Evolutionary conservation across 2,797 vertebrate species (phyloP).

Genomic region (Gila robusta): DNA sequence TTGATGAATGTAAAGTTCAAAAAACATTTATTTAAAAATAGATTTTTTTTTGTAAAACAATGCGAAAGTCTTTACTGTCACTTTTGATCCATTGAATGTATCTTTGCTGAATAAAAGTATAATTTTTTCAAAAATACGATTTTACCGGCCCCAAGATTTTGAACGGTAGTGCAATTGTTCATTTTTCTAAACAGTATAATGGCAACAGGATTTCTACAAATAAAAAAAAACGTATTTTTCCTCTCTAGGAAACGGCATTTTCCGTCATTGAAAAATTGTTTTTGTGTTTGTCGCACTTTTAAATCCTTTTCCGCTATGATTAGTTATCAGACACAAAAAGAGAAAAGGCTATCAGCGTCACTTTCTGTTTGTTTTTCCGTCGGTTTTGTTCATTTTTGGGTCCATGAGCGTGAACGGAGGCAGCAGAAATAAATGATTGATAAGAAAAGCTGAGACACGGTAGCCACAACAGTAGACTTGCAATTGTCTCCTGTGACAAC

Average conservation of each 20-base stretch:
- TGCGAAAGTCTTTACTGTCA: not conserved
- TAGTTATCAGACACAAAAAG: slow-evolving; percentile 59
- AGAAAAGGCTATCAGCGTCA: slow-evolving; percentile 57
- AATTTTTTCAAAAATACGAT: not conserved
- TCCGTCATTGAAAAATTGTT: not conserved
- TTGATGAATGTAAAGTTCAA: not conserved
- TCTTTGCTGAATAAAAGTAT: not conserved
- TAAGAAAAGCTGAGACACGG: slow-evolving; percentile 64
- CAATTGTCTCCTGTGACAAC: slow-evolving; percentile 79
- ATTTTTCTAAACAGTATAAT: not conserved
- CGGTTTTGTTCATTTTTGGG: slow-evolving; percentile 54
- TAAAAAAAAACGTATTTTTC: not conserved
- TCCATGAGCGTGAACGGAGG: slow-evolving; percentile 61
- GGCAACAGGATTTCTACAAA: slow-evolving; percentile 14
- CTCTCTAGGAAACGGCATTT: slow-evolving; percentile 7
- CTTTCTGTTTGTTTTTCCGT: slow-evolving; percentile 65
- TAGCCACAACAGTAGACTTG: slow-evolving; percentile 82
- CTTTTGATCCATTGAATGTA: not conserved
- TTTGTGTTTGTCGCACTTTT: slow-evolving; percentile 29
- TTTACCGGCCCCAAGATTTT: not conserved
- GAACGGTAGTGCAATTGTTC: not conserved
- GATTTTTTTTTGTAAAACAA: not conserved
- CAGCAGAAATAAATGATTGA: slow-evolving; percentile 69
- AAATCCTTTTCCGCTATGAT: slow-evolving; percentile 28
- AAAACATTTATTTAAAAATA: not conserved